Evolutionary conservation across 2,888 invertebrate species (phyloP), one percentile per base, ranked within the genome.

Genomic region (Onthophagus sagittarius): DNA sequence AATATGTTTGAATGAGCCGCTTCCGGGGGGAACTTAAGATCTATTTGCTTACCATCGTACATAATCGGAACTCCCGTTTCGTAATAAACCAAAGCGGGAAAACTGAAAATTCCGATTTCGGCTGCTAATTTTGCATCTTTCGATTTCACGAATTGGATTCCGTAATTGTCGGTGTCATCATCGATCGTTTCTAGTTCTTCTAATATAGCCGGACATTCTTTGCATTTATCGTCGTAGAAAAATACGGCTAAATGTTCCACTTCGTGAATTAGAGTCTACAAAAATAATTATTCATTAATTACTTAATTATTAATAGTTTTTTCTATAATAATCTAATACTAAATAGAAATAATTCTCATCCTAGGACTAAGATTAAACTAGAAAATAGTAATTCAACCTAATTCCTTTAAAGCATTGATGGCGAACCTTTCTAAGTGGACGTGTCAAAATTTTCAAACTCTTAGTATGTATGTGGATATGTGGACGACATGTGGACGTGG

Each of bases 31-130:
- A n/a, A 5, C 74, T 74, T 70, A 69, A 69, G 64, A n/a, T n/a
- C 33, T 69, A 70, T 15, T 62, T 31, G 84, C 93, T 93, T 90
- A 96, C 96, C 96, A 88, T 96, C 95, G 86, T 94, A 97, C 93
- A 96, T 95, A 83, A 96, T 95, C 80, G 96, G 96, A 79, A 95
- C 95, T 78, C 95, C 95, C 75, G 95, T 95, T 87, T 96, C 96
- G 83, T 96, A 97, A 86, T 96, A 97, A 71, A 96, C 95, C 79
- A 97, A 87, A 75, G 95, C 95, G 76, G 97, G 97, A 83, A 97
- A 94, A 82, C 95, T 94, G 86, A 95, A 94, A 83, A 97, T 95
- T 77, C 96, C 96, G 81, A 96, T 93, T 86, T 96, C 95, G 69
- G 95, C 93, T 1, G 96, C 96, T 76, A 96, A 86, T 83, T 94